phyloP scores from a whole-genome alignment of 2,888 invertebrate genomes.

The Mayetiola destructor region DNA sequence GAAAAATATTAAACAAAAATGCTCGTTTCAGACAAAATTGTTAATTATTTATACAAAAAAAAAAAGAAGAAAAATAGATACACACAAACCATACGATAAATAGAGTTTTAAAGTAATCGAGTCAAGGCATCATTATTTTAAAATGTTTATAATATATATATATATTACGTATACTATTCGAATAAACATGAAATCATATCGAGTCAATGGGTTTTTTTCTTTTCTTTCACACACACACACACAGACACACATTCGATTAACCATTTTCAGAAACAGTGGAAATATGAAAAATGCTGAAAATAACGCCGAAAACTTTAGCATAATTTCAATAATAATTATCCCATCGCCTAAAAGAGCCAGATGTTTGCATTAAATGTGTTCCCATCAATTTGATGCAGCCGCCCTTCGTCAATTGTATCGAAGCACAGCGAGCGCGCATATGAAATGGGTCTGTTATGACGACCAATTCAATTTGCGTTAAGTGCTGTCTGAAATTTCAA shows the following conservation, averaged over 20 bases:
- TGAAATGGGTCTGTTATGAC: background rate
- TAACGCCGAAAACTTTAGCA: constrained; percentile 5
- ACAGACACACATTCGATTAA: background rate
- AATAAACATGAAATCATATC: background rate
- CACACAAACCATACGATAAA: too few relatives aligned
- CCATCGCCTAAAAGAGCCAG: constrained; percentile 2
- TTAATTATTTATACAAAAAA: too few relatives aligned
- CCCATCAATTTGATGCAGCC: background rate
- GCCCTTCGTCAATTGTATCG: background rate
- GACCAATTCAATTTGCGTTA: background rate
- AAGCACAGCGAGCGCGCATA: background rate
- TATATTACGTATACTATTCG: background rate
- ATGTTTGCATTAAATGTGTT: constrained; percentile 7
- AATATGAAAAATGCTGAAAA: background rate
- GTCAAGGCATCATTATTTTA: too few relatives aligned
- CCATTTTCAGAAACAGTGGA: background rate
- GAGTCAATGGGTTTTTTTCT: too few relatives aligned
- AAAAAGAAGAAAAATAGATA: too few relatives aligned
- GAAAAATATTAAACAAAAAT: too few relatives aligned
- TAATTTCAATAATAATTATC: constrained; percentile 10
- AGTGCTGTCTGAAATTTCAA: background rate
- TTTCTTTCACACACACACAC: background rate
- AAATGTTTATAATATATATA: background rate
- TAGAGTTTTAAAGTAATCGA: too few relatives aligned
- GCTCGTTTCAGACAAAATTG: too few relatives aligned